phyloP scores from a whole-genome alignment of 2,888 invertebrate species.

The Oeneis ivallda region DNA sequence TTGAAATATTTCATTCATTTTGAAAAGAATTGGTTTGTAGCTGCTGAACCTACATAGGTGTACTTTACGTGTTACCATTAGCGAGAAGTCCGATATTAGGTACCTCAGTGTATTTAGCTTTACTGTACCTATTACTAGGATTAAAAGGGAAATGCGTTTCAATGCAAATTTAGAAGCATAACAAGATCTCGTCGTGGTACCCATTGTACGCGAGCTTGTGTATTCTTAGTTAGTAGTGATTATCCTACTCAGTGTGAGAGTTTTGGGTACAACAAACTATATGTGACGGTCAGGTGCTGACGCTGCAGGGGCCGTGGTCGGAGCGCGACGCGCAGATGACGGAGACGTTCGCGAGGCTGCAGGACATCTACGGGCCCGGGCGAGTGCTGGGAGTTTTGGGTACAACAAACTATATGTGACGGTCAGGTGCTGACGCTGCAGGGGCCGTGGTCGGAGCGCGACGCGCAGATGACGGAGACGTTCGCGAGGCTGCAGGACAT shows the following conservation, averaged over 20 bases:
- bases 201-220: too few species aligned
- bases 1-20: too few species aligned
- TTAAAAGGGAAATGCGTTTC: too few species aligned
- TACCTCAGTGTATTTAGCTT: too few species aligned
- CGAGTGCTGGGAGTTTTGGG: conserved; percentile 82
- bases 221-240: too few species aligned
- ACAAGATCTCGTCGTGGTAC: too few species aligned
- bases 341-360: conserved; percentile 80
- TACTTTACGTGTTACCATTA: too few species aligned
- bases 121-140: too few species aligned
- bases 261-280: conserved; percentile 63
- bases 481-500: conserved; percentile 82
- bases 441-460: conserved; percentile 82
- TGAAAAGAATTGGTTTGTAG: too few species aligned
- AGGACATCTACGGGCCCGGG: conserved; percentile 81
- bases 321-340: conserved; percentile 83
- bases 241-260: conserved; percentile 59
- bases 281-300: conserved; percentile 69
- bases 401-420: conserved; percentile 34
- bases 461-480: conserved; percentile 81
- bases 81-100: too few species aligned
- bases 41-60: too few species aligned
- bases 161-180: too few species aligned
- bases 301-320: conserved; percentile 80
- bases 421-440: conserved; percentile 79